Percentiles rank a stretch among this genome's conserved stretches.
phyloP scores from a whole-genome alignment of 2,113 vertebrate genomes.

The Oplegnathus fasciatus region DNA sequence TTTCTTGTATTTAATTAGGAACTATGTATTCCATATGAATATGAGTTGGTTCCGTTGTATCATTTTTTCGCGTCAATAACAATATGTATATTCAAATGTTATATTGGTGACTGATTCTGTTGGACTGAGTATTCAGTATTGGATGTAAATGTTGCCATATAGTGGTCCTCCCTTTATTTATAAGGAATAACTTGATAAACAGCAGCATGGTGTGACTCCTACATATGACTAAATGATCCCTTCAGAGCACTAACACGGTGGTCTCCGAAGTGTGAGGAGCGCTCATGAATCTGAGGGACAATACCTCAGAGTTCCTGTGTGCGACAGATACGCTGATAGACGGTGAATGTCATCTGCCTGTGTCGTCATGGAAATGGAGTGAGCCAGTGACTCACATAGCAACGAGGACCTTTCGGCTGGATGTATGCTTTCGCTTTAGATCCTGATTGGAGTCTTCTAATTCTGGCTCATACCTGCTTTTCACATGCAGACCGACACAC shows the following conservation, averaged over 20 bases:
- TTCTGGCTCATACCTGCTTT: slow-evolving; percentile 14
- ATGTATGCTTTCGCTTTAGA: slow-evolving; percentile 42
- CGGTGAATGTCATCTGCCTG: slow-evolving; percentile 57
- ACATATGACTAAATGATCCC: not conserved
- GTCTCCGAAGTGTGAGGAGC: slow-evolving; percentile 2
- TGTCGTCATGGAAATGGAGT: slow-evolving; percentile 76
- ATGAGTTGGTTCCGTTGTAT: not conserved
- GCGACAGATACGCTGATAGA: slow-evolving; percentile 57
- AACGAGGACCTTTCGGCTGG: slow-evolving; percentile 56
- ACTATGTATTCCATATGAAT: not conserved
- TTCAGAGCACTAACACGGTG: slow-evolving; percentile 5
- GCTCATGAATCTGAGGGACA: slow-evolving; percentile 43
- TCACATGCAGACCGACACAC: slow-evolving; percentile 27
- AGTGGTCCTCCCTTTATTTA: not conserved
- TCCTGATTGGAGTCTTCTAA: slow-evolving; percentile 46
- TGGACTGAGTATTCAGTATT: slow-evolving; percentile 10
- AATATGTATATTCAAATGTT: slow-evolving; percentile 22
- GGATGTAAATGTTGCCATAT: slow-evolving; percentile 8
- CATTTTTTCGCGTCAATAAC: slow-evolving; percentile 22
- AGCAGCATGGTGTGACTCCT: not conserved
- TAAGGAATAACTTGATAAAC: slow-evolving; percentile 4
- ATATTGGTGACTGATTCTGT: not conserved
- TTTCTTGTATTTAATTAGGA: slow-evolving; percentile 5
- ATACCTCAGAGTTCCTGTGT: slow-evolving; percentile 49
- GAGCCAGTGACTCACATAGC: slow-evolving; percentile 73